Evolutionary conservation across 2,113 vertebrate species (phyloP), one percentile per base, ranked within the genome.

Genomic region (Falco punctatus): DNA sequence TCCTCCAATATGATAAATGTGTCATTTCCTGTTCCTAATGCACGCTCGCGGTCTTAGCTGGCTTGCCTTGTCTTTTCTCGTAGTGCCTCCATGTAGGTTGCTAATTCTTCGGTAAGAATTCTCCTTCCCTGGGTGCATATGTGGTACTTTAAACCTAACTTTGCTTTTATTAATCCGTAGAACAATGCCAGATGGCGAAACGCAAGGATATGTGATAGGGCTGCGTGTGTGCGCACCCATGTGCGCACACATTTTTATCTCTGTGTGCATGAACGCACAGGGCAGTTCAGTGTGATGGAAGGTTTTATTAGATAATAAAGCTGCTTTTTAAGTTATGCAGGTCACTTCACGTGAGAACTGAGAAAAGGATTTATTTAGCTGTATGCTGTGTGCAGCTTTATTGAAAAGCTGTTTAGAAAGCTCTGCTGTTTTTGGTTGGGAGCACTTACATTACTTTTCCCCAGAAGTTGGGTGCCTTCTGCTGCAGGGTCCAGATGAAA

Each of bases 41-140:
- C 1, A 1, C 0, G 0, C 49, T 67, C 0, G 0, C 71, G 4
- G 3, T 35, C 71, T 51, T 44, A 15, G n/a, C 42, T 74, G 42
- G 18, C 69, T 86, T 65, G 40, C 71, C n/a, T 82, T 59, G 9
- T 52, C 28, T 48, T 5, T 2, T 86, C 55, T 72, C 0, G 0
- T 26, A 67, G 69, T 0, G 0, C n/a, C 23, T 81, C 38, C 13
- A 20, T 0, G 0, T 62, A 92, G 35, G 72, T 54, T 80, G 75
- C 66, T 65, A 78, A 89, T 46, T 51, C 23, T 78, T 40, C 59
- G 67, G 48, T 26, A 52, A 61, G 82, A 90, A 42, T 58, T 65
- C 38, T 92, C 44, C 46, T 86, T 94, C 49, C n/a, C 57, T 65
- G 66, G 44, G 54, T 20, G 5, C 0, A 0, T 71, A n/a, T 75